Evolutionary conservation across 2,113 vertebrate species (phyloP), one percentile per base, ranked within the genome.

Genomic region (Phyllopteryx taeniolatus): DNA sequence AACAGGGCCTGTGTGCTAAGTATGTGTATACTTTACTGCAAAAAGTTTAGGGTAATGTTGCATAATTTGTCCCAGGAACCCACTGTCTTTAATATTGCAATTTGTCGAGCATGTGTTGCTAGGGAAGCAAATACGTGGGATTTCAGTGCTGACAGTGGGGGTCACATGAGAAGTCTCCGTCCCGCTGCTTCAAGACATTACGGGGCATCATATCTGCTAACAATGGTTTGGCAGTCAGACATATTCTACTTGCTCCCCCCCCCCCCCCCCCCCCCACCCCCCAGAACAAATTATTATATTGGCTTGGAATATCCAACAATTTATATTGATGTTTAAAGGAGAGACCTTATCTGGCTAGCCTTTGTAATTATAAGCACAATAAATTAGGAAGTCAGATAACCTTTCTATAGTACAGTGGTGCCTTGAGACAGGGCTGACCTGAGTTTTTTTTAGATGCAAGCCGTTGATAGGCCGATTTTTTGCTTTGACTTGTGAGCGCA

Each of bases 41-140:
- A 1, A 62, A 59, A 68, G 64, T 57, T 69, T 19, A 33, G 66
- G 43, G 67, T 61, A 54, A 80, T 70, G 67, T 71, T 44, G 43
- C 60, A 43, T 59, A 69, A 33, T 67, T 19, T 57, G 46, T 67
- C 73, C 49, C 56, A 11, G 10, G 51, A 33, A 70, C 51, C 12
- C 46, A 42, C 76, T 75, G 54, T 22, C 73, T 73, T 81, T 69
- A 11, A 77, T 81, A 79, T 70, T 71, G 54, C 68, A 46, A 60
- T 67, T 56, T 31, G 7, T 46, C 33, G 49, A 20, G 42, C 35
- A 56, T 75, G 67, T 76, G 74, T 72, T 79, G 72, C 73, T 44
- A 70, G 2, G 46, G 77, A 75, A 79, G 54, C 61, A 65, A 62
- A 68, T 59, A 54, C 73, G 57, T 70, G 63, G n/a, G 54, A 80